Conservation (phyloP, 2,113 vertebrate species). For the Sphyrna mokarran region DNA sequence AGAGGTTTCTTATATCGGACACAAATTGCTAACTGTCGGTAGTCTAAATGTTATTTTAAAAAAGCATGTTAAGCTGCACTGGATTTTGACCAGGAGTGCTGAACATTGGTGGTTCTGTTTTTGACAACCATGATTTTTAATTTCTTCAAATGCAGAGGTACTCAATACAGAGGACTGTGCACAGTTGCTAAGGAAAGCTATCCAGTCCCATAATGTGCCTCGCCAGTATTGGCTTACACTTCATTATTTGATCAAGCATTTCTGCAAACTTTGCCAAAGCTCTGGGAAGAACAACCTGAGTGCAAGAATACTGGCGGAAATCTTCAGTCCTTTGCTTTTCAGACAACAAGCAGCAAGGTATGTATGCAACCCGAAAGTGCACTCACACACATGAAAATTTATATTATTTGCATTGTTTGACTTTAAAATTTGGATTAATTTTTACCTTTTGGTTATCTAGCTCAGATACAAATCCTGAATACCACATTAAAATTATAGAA, state of each 20-base stretch:
- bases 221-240: constrained; percentile 89
- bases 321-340: constrained; percentile 87
- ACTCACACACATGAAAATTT: too few species aligned
- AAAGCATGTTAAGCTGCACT: constrained; percentile 5
- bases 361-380: constrained; percentile 36
- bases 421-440: background rate
- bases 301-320: constrained; percentile 75
- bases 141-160: constrained; percentile 62
- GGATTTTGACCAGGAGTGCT: background rate
- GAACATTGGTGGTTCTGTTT: background rate
- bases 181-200: constrained; percentile 73
- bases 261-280: constrained; percentile 75
- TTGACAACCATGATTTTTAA: constrained; percentile 38
- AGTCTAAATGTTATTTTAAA: background rate
- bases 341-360: constrained; percentile 75
- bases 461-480: constrained; percentile 76
- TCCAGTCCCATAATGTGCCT: constrained; percentile 72
- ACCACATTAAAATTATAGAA: constrained; percentile 78
- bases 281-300: constrained; percentile 76
- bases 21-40: background rate
- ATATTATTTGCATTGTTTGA: background rate
- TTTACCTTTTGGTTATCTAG: constrained; percentile 52
- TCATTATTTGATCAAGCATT: constrained; percentile 86
- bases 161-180: constrained; percentile 74
- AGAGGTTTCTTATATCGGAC: background rate